A percentile compares a stretch with the other conserved stretches of the same genome.
Conservation (phyloP, 2,888 invertebrate genomes). For the Caenorhabditis sulstoni region DNA sequence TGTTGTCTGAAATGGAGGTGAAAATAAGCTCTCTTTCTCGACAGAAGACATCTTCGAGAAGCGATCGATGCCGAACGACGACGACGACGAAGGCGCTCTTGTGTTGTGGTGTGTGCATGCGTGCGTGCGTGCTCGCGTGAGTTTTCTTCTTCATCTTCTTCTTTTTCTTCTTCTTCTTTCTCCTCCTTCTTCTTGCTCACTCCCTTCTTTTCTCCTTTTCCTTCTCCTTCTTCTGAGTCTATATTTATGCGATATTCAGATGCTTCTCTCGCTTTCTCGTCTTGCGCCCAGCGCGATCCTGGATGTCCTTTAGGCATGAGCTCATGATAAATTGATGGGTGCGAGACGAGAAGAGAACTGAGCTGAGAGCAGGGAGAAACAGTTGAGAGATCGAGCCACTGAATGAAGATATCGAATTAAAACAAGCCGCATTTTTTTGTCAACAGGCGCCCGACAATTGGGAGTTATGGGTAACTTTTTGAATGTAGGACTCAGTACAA, state of each 20-base stretch:
- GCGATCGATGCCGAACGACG: slow-evolving; percentile 43
- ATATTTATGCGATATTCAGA: slow-evolving; percentile 36
- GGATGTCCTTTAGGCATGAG: slow-evolving; percentile 33
- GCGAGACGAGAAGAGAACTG: slow-evolving; percentile 8
- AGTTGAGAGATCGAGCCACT: slow-evolving; percentile 1
- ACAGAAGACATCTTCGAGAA: slow-evolving; percentile 14
- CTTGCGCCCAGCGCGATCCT: slow-evolving; percentile 1
- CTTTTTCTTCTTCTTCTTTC: slow-evolving; percentile 17
- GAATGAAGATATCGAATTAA: background rate
- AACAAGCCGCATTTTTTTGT: too few species aligned
- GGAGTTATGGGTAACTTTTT: too few species aligned
- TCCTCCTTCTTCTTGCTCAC: slow-evolving; percentile 10
- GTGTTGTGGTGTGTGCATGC: slow-evolving; percentile 25
- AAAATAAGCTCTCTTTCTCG: slow-evolving; percentile 7
- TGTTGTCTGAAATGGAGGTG: slow-evolving; percentile 8
- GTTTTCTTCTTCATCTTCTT: slow-evolving; percentile 40
- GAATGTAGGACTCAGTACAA: too few species aligned
- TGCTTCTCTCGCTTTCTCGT: slow-evolving; percentile 32
- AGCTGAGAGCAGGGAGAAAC: background rate
- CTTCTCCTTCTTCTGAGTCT: slow-evolving; percentile 40
- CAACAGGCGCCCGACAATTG: too few species aligned
- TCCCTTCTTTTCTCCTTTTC: slow-evolving; percentile 20
- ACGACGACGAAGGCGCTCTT: slow-evolving; percentile 32
- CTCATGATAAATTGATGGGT: slow-evolving; percentile 43
- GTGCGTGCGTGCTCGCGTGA: slow-evolving; percentile 20